Evolutionary conservation across 2,888 invertebrate genomes (phyloP).

Genomic region (Plusia festucae): DNA sequence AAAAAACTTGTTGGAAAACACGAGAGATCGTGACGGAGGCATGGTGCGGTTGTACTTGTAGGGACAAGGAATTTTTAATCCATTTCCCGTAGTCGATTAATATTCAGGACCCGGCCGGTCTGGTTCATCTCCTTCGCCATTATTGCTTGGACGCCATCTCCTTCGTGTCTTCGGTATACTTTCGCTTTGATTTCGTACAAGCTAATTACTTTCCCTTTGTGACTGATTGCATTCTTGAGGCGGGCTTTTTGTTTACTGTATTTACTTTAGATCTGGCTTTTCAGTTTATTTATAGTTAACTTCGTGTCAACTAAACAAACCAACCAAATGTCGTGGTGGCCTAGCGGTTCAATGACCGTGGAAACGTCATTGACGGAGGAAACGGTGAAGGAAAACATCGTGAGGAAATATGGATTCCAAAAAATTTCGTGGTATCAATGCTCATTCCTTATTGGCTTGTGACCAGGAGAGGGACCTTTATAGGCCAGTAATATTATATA

Average conservation of each 20-base stretch:
- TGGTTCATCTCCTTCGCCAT: constrained; percentile 89
- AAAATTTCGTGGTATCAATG: too few relatives aligned
- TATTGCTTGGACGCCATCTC: constrained; percentile 83
- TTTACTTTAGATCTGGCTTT: constrained; percentile 25
- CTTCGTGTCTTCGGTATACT: constrained; percentile 63
- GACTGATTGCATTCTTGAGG: constrained; percentile 68
- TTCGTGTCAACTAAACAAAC: too few relatives aligned
- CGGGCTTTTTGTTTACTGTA: constrained; percentile 41
- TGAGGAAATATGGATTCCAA: too few relatives aligned
- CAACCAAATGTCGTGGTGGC: too few relatives aligned
- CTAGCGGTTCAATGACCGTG: too few relatives aligned
- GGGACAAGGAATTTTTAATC: constrained; percentile 89
- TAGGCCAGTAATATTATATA: too few relatives aligned
- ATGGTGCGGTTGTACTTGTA: constrained; percentile 76
- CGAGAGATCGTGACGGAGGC: constrained; percentile 78
- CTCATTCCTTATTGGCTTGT: too few relatives aligned
- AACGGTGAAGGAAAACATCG: too few relatives aligned
- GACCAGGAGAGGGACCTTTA: too few relatives aligned
- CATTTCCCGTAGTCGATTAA: constrained; percentile 89
- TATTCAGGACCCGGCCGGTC: constrained; percentile 88
- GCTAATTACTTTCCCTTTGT: constrained; percentile 85
- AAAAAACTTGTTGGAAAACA: constrained; percentile 88
- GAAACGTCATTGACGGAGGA: too few relatives aligned
- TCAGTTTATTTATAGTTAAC: too few relatives aligned
- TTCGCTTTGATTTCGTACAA: constrained; percentile 83